Conservation (phyloP, 2,888 invertebrate genomes). For the Eupithecia subumbrata region DNA sequence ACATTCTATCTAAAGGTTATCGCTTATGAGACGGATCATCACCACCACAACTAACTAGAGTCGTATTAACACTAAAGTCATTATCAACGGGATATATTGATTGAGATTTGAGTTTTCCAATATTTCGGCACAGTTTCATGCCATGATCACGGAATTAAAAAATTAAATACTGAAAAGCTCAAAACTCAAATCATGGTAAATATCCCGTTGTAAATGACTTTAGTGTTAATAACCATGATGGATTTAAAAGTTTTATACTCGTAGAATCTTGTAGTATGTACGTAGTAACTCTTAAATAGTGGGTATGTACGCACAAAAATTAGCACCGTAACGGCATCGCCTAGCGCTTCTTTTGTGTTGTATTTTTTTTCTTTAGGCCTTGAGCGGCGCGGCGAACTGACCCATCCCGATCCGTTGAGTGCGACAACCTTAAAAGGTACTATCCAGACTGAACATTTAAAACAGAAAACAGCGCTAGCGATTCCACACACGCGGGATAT, state of each 20-base stretch:
- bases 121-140: too few species aligned
- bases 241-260: too few species aligned
- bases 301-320: background rate
- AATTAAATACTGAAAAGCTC: too few species aligned
- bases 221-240: too few species aligned
- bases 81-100: too few species aligned
- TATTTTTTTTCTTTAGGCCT: background rate
- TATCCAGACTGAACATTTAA: background rate
- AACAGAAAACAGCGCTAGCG: background rate
- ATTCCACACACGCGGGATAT: background rate
- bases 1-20: background rate
- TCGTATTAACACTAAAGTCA: too few species aligned
- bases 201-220: too few species aligned
- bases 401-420: background rate
- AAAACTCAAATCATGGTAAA: too few species aligned
- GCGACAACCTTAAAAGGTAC: background rate
- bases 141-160: too few species aligned
- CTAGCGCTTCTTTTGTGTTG: background rate
- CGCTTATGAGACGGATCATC: background rate
- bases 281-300: too few species aligned
- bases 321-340: background rate
- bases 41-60: background rate
- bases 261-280: too few species aligned
- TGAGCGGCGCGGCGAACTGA: background rate
- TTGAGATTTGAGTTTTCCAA: too few species aligned